Evolutionary conservation across 1,140 invertebrate genomes (phyloP).

Genomic region (Zaprionus vittiger): DNA sequence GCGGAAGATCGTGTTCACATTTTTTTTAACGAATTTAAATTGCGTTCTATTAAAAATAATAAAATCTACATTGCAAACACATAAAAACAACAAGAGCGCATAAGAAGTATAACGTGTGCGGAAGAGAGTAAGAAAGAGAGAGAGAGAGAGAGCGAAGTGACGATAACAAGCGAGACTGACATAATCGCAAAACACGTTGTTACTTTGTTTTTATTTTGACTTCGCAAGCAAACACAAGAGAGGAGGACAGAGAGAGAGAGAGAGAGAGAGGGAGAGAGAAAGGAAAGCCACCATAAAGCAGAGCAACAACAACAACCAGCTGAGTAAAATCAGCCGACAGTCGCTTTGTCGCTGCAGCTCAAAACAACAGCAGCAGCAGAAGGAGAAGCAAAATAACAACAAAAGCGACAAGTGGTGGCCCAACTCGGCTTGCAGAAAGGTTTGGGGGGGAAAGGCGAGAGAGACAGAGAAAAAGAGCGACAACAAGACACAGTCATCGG

Average conservation of each 20-base stretch:
- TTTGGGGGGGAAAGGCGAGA: not conserved
- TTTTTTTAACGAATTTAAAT: slow-evolving; percentile 62
- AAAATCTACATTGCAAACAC: slow-evolving; percentile 39
- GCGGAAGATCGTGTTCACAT: slow-evolving; percentile 36
- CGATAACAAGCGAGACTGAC: slow-evolving; percentile 54
- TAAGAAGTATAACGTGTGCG: not conserved
- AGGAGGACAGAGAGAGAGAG: slow-evolving; percentile 36
- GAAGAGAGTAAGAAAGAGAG: slow-evolving; percentile 7
- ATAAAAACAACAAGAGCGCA: slow-evolving; percentile 26
- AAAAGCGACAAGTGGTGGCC: slow-evolving; percentile 68
- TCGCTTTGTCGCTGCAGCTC: slow-evolving; percentile 62
- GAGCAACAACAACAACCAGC: slow-evolving; percentile 53
- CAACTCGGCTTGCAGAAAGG: slow-evolving; percentile 12
- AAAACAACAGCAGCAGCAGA: slow-evolving; percentile 65
- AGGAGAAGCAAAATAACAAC: slow-evolving; percentile 63
- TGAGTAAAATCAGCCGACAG: slow-evolving; percentile 54
- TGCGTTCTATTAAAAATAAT: slow-evolving; percentile 66
- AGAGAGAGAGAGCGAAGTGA: slow-evolving; percentile 32
- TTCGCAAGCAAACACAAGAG: slow-evolving; percentile 29
- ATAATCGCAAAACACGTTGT: slow-evolving; percentile 58
- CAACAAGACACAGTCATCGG: slow-evolving; percentile 33
- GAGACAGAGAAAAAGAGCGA: slow-evolving; percentile 7
- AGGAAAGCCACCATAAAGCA: slow-evolving; percentile 51
- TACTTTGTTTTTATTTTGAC: slow-evolving; percentile 57
- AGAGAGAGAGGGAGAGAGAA: slow-evolving; percentile 35